Percentiles rank a stretch among this genome's conserved stretches.
These are phyloP conservation scores for Rhinogobius similis DNA, from an alignment of 2,113 vertebrate species.

Conservation along the genomic window DNA sequence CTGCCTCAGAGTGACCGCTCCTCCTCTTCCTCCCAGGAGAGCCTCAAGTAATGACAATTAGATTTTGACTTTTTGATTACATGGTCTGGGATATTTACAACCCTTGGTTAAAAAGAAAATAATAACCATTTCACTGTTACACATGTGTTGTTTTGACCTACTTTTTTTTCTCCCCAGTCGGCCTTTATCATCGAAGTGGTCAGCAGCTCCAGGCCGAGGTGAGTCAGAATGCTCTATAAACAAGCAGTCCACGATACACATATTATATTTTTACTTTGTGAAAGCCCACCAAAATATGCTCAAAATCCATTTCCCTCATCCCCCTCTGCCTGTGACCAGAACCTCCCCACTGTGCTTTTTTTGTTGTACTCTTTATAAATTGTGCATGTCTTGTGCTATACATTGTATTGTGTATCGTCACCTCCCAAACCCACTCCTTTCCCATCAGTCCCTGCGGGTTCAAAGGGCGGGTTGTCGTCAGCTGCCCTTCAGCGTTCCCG, in stretches of 20 bases:
- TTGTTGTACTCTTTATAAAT: conserved; percentile 47
- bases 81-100: background rate
- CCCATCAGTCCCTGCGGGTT: conserved; percentile 79
- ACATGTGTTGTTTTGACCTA: conserved; percentile 27
- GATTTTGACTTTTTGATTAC: background rate
- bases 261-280: conserved; percentile 23
- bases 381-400: conserved; percentile 58
- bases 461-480: conserved; percentile 79
- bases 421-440: conserved; percentile 51
- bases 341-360: conserved; percentile 28
- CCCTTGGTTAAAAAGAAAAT: background rate
- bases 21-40: conserved; percentile 97
- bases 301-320: conserved; percentile 48
- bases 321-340: conserved; percentile 44
- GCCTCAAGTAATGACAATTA: conserved; percentile 87
- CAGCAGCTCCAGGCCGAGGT: conserved; percentile 91
- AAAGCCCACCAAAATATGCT: conserved; percentile 10
- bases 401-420: conserved; percentile 42
- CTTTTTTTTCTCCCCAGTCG: conserved; percentile 76
- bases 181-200: conserved; percentile 91
- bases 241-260: background rate
- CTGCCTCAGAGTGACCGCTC: conserved; percentile 97
- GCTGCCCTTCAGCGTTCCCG: conserved; percentile 91
- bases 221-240: conserved; percentile 32
- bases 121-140: background rate